Evolutionary conservation across 2,888 invertebrate species (phyloP).

Genomic region (Opisthograptis luteolata): DNA sequence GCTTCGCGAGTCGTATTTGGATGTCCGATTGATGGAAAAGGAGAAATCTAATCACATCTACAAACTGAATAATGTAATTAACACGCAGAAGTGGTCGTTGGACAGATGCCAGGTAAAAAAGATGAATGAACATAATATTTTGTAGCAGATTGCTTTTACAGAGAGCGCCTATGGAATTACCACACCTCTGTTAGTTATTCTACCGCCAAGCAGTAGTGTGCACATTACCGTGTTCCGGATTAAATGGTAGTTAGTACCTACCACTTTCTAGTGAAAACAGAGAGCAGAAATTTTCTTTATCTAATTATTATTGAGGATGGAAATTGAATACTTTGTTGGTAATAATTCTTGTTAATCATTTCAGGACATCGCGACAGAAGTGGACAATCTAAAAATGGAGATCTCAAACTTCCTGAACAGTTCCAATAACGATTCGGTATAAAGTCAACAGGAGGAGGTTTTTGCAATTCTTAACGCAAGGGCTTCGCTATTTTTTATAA

Average conservation of each 20-base stretch:
- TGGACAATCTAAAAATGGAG: slow-evolving; percentile 70
- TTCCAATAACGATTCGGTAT: slow-evolving; percentile 78
- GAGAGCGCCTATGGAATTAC: too few relatives aligned
- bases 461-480: neutral
- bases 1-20: slow-evolving; percentile 62
- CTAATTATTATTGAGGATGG: too few relatives aligned
- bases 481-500: too few relatives aligned
- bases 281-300: too few relatives aligned
- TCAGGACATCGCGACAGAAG: slow-evolving; percentile 70
- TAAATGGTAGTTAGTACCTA: too few relatives aligned
- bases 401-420: slow-evolving; percentile 69
- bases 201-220: too few relatives aligned
- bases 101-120: slow-evolving; percentile 59
- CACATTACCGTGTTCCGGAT: too few relatives aligned
- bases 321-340: too few relatives aligned
- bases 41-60: slow-evolving; percentile 57
- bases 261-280: too few relatives aligned
- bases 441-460: too few relatives aligned
- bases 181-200: too few relatives aligned
- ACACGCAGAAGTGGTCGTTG: slow-evolving; percentile 59
- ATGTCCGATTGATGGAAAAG: slow-evolving; percentile 60
- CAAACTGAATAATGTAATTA: slow-evolving; percentile 52
- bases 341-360: slow-evolving; percentile 34
- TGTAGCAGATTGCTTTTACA: too few relatives aligned
- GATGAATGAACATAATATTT: neutral